Base-by-base conservation (phyloP, 2,888 invertebrate species). In the Polyommatus iphigenia region DNA sequence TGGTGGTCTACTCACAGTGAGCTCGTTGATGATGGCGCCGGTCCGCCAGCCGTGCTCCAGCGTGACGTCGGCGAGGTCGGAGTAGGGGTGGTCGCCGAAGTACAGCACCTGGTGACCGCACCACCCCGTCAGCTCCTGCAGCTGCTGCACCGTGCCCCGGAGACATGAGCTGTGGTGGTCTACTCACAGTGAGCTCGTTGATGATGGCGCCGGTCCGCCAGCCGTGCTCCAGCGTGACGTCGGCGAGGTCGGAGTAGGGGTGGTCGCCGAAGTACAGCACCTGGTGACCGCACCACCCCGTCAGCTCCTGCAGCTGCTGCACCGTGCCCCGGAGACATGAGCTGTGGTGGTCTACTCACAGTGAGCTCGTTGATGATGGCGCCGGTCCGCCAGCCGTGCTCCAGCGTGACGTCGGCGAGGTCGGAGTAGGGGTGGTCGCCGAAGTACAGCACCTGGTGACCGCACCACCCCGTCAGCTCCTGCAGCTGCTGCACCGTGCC, bases 161-260 rank as follows among this genome's bases (percentile, higher is more conserved):
- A n/a, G n/a, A n/a, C n/a, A n/a, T n/a, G n/a, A n/a, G n/a, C n/a
- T n/a, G n/a, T n/a, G n/a, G 36, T 36, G 0, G 36, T 36, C 6
- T 36, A 36, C 36, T 36, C 77, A 78, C 98, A 84, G 97, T 97
- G 71, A 99, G 92, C 91, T 99, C 99, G 83, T 97, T 98, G 81
- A 99, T 99, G 81, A 99, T 99, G 59, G 99, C 99, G 0, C 99
- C 99, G 4, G 99, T 99, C 83, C 99, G 95, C 99, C 99, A 99
- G 76, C 99, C 99, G 90, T 99, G 98, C 87, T 98, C 97, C 57
- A 99, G 92, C 0, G 99, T 99, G 62, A 99, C 98, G 94, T 99
- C 99, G 10, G 99, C 99, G 79, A 99, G 95, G 93, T 99, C 99
- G 85, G 97, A 98, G 93, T 99, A 99, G 0, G 99, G 99, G 93